These are phyloP conservation scores for Microcebus lehilahytsara DNA, from an alignment of 2,113 vertebrate genomes.

Conservation along the genomic window DNA sequence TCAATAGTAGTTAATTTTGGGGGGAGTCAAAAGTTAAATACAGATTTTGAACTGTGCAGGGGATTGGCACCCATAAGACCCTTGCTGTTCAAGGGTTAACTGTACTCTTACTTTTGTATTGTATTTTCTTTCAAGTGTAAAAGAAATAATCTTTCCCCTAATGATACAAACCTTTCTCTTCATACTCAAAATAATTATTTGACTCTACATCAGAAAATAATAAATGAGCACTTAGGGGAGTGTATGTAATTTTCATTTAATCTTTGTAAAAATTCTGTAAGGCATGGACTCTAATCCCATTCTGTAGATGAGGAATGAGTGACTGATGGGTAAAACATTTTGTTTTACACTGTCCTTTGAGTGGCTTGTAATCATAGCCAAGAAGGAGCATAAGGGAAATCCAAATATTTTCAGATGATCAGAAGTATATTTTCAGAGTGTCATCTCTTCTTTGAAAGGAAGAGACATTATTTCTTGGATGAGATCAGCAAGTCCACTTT, in stretches of 20 bases:
- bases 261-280: neutral
- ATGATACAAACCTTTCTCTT: neutral
- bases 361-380: neutral
- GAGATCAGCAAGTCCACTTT: slow-evolving; percentile 63
- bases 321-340: neutral
- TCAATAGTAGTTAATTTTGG: neutral
- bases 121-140: neutral
- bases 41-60: neutral
- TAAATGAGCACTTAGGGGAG: neutral
- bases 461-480: neutral
- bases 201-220: neutral
- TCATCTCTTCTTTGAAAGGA: accelerated
- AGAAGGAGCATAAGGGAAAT: slow-evolving; percentile 32
- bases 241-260: neutral
- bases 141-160: neutral
- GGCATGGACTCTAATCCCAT: neutral
- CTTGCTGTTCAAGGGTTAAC: neutral
- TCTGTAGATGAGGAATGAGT: neutral
- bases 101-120: neutral
- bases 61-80: neutral
- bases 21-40: neutral
- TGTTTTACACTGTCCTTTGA: neutral
- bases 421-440: neutral
- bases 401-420: neutral
- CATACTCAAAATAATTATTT: neutral